Evolutionary conservation across 2,113 vertebrate genomes (phyloP), one percentile per base, ranked within the genome.

Genomic region (Xiphorhynchus elegans): DNA sequence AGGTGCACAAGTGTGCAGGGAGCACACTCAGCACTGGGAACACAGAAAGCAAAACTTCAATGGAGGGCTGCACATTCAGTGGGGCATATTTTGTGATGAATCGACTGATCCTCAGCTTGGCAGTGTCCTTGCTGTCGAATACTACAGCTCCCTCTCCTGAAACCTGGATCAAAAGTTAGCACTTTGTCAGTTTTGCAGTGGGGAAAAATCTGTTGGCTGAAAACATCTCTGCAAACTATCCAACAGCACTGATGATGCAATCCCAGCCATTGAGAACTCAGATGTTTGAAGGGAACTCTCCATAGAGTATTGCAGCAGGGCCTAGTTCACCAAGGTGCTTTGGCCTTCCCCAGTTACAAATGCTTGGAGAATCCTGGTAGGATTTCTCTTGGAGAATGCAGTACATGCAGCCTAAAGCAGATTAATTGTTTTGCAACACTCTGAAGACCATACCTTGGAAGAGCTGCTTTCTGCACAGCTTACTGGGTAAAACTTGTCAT

Each of bases 1-100:
- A 56, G 16, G n/a, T 26, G 50, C 0, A 2, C 17, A 13, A 2
- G 4, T 9, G 25, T 17, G 17, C 3, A 63, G 66, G 5, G 11
- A 83, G 44, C 3, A 44, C 3, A 60, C 40, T 56, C 24, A 56
- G 24, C 44, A 33, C 3, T 29, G 24, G 20, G 24, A 84, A 60
- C 10, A 53, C 2, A 6, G 33, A 84, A 86, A 70, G 31, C 13
- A 72, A 81, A 60, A 63, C 55, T 58, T 85, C 72, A 64, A 76
- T 4, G 23, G 10, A 76, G 26, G 15, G 33, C 59, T 90, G 50
- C 49, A 66, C 17, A 42, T 81, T 70, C 44, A 53, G 52, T 4
- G 0, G 21, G 11, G 11, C 42, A 21, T 46, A 53, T 53, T 40
- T 62, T 46, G 39, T 18, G 1, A 7, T 15, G n/a, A 77, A 59